Evolutionary conservation across 2,888 invertebrate genomes (phyloP), one percentile per base, ranked within the genome.

Genomic region (Stegana nigrithorax): DNA sequence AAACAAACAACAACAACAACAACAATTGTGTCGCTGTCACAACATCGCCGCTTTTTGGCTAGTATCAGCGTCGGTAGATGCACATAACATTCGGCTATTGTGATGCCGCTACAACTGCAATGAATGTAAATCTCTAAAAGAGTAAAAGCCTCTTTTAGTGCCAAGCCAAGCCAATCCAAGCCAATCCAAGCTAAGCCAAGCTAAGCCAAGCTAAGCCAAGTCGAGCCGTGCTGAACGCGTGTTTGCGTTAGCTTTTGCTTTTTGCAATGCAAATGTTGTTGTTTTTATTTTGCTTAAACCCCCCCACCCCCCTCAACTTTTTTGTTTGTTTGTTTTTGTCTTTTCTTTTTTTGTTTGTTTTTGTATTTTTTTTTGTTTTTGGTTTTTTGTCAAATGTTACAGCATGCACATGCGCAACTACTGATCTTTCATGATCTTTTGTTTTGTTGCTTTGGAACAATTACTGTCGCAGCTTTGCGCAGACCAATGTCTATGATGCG

Each of bases 1-100:
- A n/a, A n/a, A n/a, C n/a, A n/a, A n/a, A n/a, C n/a, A n/a, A n/a
- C n/a, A n/a, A 42, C 53, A 51, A 26, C 42, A 19, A 55, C 59
- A 26, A 12, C 44, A 57, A 60, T 42, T 70, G 68, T 72, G 68
- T 71, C 70, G 66, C 71, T 78, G n/a, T n/a, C n/a, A n/a, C n/a
- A n/a, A n/a, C 73, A 68, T 78, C 69, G 62, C 55, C 58, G 23
- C 51, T 64, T 64, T 47, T 42, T 55, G 36, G 36, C 60, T 62
- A 42, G 63, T 80, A 82, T 82, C 83, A 74, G 70, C 69, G 79
- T 71, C 82, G 82, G 83, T 78, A 82, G 82, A 82, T 82, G 80
- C 73, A 81, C 67, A 75, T 70, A 70, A 69, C 73, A 67, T 74
- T 78, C 73, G 62, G 44, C 62, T 45, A 57, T 55, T 55, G 59